These are phyloP conservation scores for Drosophila orena DNA, from an alignment of 1,140 invertebrate genomes.

Conservation along the genomic window DNA sequence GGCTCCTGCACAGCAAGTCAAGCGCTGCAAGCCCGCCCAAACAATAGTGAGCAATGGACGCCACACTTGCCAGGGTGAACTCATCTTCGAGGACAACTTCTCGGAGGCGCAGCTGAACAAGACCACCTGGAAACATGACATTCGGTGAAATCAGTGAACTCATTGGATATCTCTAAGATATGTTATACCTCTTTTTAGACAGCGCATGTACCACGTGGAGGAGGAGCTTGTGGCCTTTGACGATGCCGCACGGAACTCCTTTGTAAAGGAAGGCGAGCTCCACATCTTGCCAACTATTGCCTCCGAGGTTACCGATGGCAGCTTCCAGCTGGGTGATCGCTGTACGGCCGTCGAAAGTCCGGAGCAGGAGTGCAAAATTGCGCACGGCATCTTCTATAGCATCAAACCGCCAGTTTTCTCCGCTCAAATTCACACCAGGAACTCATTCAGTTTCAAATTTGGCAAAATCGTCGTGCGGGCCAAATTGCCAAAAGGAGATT, in stretches of 20 bases:
- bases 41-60: constrained; percentile 33
- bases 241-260: constrained; percentile 46
- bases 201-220: constrained; percentile 64
- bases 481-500: constrained; percentile 69
- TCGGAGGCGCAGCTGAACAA: constrained; percentile 39
- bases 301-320: constrained; percentile 48
- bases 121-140: constrained; percentile 65
- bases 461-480: constrained; percentile 68
- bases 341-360: constrained; percentile 63
- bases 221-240: constrained; percentile 74
- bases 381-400: constrained; percentile 48
- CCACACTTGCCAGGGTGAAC: constrained; percentile 51
- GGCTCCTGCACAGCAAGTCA: constrained; percentile 7
- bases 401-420: constrained; percentile 70
- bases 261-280: constrained; percentile 60
- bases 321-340: constrained; percentile 57
- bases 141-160: constrained; percentile 22
- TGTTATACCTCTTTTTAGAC: background rate
- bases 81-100: constrained; percentile 75
- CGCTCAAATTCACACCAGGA: constrained; percentile 62
- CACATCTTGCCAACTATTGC: constrained; percentile 60
- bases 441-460: constrained; percentile 69
- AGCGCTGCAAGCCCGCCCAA: constrained; percentile 36
- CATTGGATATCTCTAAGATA: background rate
- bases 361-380: constrained; percentile 58